Conservation (phyloP, 2,888 invertebrate genomes). For the Trypoxylon attenuatum region DNA sequence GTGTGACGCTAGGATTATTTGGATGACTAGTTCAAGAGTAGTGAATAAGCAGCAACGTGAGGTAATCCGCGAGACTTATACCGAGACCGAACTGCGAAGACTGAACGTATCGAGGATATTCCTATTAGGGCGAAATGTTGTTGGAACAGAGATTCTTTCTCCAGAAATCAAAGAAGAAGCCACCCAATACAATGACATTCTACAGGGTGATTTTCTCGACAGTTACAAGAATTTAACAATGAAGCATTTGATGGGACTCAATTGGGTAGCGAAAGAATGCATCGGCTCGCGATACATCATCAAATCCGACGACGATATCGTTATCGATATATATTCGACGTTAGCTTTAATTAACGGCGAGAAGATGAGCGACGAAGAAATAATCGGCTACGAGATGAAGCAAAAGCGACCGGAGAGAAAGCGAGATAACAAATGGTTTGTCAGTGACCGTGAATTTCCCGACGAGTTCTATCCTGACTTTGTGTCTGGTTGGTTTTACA, state of each 20-base stretch:
- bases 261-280: conserved; percentile 83
- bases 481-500: conserved; percentile 90
- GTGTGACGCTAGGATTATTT: background rate
- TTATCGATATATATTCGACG: conserved; percentile 81
- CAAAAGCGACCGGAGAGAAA: conserved; percentile 81
- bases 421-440: conserved; percentile 87
- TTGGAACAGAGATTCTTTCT: background rate
- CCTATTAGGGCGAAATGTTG: background rate
- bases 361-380: conserved; percentile 17
- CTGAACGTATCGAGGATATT: background rate
- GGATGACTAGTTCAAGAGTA: background rate
- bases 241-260: conserved; percentile 88
- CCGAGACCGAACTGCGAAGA: background rate
- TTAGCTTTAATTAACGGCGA: conserved; percentile 52
- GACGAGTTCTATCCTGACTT: conserved; percentile 82
- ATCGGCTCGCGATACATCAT: conserved; percentile 78
- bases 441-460: conserved; percentile 81
- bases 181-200: conserved; percentile 80
- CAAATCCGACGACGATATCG: conserved; percentile 90
- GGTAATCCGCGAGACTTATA: background rate
- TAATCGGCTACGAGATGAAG: conserved; percentile 83
- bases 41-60: background rate
- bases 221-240: conserved; percentile 88
- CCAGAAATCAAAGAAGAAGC: conserved; percentile 78
- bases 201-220: conserved; percentile 87